Percentiles rank a stretch among this genome's conserved stretches.
phyloP scores from a whole-genome alignment of 2,888 invertebrate genomes.

The Crocallis elinguaria region DNA sequence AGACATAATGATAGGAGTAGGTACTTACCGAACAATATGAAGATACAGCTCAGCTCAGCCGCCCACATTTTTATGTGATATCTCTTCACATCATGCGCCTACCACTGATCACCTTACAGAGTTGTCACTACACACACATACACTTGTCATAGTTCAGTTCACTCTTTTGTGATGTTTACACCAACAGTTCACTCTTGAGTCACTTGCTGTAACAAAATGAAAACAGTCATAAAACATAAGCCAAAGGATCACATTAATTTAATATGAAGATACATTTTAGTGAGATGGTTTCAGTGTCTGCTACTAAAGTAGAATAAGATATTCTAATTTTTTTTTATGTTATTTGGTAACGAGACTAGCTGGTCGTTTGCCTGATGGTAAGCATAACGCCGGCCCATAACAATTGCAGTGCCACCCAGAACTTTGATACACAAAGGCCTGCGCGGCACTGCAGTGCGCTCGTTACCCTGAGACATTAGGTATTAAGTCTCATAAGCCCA shows the following conservation, averaged over 20 bases:
- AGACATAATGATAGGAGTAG: not conserved
- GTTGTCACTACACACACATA: constrained; percentile 39
- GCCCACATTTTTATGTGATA: constrained; percentile 71
- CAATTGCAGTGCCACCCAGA: too few relatives aligned
- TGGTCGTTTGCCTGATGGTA: too few relatives aligned
- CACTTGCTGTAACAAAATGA: constrained; percentile 10
- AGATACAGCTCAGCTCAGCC: constrained; percentile 76
- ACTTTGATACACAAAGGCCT: too few relatives aligned
- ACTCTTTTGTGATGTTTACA: constrained; percentile 16
- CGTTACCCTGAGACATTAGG: too few relatives aligned
- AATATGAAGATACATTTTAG: not conserved
- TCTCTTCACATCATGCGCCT: constrained; percentile 71
- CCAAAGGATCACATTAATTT: not conserved
- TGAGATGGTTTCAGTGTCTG: too few relatives aligned
- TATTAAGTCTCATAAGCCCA: too few relatives aligned
- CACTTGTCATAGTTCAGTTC: constrained; percentile 36
- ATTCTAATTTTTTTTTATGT: too few relatives aligned
- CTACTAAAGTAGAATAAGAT: too few relatives aligned
- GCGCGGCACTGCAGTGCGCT: too few relatives aligned
- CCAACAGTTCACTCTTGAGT: not conserved
- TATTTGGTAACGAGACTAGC: too few relatives aligned
- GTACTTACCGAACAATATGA: constrained; percentile 77
- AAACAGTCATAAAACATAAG: not conserved
- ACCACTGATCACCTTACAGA: constrained; percentile 53
- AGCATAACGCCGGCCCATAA: too few relatives aligned